phyloP scores from a whole-genome alignment of 2,888 invertebrate species.

The Cephus spinipes region DNA sequence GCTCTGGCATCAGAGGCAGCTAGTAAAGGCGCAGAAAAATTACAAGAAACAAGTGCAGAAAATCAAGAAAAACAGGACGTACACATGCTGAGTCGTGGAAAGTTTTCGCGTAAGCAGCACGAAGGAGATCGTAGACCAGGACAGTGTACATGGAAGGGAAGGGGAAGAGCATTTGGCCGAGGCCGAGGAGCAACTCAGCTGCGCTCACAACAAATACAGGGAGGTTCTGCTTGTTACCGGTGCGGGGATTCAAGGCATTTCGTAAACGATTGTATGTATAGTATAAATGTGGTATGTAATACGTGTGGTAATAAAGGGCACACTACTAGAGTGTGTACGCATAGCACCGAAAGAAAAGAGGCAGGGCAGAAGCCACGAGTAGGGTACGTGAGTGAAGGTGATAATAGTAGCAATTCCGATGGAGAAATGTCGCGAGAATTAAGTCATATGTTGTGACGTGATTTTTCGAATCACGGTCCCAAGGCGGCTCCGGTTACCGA shows the following conservation, averaged over 20 bases:
- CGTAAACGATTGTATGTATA: background rate
- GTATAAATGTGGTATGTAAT: background rate
- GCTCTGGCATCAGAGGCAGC: constrained; percentile 20
- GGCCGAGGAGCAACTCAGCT: background rate
- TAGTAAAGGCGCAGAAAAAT: constrained; percentile 15
- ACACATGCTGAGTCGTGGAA: background rate
- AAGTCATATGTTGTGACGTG: no score
- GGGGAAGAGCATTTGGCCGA: background rate
- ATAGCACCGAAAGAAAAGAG: no score
- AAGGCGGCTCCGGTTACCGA: no score
- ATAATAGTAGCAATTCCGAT: no score
- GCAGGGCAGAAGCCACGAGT: no score
- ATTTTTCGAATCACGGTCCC: no score
- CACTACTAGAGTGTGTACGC: no score
- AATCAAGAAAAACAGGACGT: background rate
- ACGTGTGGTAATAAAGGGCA: background rate
- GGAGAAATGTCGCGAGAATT: no score
- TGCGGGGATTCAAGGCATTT: constrained; percentile 2
- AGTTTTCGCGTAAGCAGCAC: background rate
- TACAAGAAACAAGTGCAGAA: background rate
- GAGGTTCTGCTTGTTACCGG: background rate
- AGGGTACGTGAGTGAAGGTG: no score
- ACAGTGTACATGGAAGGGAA: background rate
- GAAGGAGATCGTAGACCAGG: background rate
- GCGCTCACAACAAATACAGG: background rate